These are phyloP conservation scores for Pangasius macronema DNA, from an alignment of 2,797 vertebrate genomes.

Conservation along the genomic window DNA sequence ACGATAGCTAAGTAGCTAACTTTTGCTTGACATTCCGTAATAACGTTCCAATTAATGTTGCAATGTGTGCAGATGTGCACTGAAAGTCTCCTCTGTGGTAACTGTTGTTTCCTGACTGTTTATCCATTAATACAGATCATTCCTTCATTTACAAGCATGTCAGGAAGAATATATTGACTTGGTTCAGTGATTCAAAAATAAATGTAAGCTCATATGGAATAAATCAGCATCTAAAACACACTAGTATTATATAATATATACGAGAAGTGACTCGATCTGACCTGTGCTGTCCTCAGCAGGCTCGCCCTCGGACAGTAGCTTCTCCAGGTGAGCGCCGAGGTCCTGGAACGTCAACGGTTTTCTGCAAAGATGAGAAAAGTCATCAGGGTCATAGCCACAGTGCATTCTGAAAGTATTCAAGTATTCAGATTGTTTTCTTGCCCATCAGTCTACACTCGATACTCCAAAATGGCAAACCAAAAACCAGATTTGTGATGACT, in stretches of 20 bases:
- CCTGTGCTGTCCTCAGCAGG: conserved; percentile 77
- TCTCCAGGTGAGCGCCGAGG: conserved; percentile 84
- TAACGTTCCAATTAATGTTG: background rate
- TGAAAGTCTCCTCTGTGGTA: background rate
- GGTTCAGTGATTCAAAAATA: background rate
- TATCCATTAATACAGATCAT: background rate
- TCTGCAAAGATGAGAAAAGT: conserved; percentile 66
- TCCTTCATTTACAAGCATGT: background rate
- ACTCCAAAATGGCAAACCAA: too few relatives aligned
- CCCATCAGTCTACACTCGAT: too few relatives aligned
- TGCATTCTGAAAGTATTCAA: too few relatives aligned
- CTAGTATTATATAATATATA: background rate
- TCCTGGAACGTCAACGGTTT: conserved; percentile 92
- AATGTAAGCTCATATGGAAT: background rate
- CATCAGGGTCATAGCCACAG: background rate
- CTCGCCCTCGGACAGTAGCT: conserved; percentile 80
- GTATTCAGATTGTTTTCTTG: too few relatives aligned
- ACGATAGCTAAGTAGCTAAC: background rate
- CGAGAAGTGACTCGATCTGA: conserved; percentile 49
- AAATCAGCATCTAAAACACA: background rate
- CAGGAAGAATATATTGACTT: background rate
- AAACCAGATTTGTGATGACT: too few relatives aligned
- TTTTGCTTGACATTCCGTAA: background rate
- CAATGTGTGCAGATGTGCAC: background rate
- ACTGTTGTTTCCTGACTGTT: background rate